These are phyloP conservation scores for Sylvilagus floridanus DNA, from an alignment of 2,797 vertebrate genomes.

Conservation along the genomic window DNA sequence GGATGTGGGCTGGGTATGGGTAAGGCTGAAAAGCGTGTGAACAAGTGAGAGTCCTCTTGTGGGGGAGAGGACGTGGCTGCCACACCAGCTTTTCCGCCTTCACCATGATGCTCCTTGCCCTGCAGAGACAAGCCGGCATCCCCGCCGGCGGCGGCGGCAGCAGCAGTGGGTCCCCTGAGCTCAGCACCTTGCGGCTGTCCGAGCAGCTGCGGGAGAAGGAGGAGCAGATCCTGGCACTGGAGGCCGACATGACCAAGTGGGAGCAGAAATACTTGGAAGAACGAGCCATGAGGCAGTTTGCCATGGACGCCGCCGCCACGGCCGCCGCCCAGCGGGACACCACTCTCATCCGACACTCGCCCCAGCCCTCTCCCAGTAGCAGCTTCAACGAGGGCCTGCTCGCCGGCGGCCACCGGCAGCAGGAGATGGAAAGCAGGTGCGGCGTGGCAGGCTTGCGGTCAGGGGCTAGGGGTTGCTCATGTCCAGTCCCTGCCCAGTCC, in stretches of 20 bases:
- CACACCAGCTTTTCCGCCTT: not conserved
- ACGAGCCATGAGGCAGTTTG: slow-evolving; percentile 98
- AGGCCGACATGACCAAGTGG: slow-evolving; percentile 99
- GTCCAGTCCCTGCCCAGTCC: not conserved
- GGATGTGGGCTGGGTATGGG: rapidly evolving
- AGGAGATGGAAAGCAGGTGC: slow-evolving; percentile 98
- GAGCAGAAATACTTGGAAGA: slow-evolving; percentile 99
- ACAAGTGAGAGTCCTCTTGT: not conserved
- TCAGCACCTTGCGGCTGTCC: slow-evolving; percentile 88
- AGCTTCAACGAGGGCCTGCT: slow-evolving; percentile 96
- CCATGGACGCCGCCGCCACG: slow-evolving; percentile 97
- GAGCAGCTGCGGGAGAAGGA: slow-evolving; percentile 96
- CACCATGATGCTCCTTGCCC: slow-evolving; percentile 65
- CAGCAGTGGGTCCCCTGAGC: slow-evolving; percentile 76
- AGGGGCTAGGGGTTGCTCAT: not conserved
- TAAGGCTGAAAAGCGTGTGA: too few species aligned
- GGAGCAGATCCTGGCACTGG: slow-evolving; percentile 95
- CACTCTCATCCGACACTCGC: slow-evolving; percentile 97
- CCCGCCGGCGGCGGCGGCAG: rapidly evolving
- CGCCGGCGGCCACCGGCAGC: slow-evolving; percentile 92
- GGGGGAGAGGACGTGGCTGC: not conserved
- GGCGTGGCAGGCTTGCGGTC: not conserved
- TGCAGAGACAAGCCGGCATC: slow-evolving; percentile 86
- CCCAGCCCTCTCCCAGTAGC: slow-evolving; percentile 94
- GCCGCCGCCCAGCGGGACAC: slow-evolving; percentile 97